Conservation (phyloP, 2,797 vertebrate genomes). For the Hemibagrus guttatus region DNA sequence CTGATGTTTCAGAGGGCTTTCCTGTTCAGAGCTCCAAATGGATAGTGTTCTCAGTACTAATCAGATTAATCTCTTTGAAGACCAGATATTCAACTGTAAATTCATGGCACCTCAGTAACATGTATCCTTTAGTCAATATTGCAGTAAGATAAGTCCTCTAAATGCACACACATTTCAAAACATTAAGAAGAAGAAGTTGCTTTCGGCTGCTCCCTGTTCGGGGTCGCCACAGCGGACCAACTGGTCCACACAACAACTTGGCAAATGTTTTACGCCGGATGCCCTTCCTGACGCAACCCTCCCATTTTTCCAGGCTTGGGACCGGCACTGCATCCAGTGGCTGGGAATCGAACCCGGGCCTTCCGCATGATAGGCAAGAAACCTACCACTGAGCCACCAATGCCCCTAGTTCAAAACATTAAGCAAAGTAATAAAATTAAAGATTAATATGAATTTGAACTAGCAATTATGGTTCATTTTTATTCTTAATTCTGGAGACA, state of each 20-base stretch:
- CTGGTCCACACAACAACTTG: too few relatives aligned
- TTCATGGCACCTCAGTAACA: slow-evolving; percentile 3
- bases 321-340: too few relatives aligned
- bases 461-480: neutral
- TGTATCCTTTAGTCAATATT: slow-evolving; percentile 7
- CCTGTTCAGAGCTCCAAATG: slow-evolving; percentile 60
- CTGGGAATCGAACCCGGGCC: too few relatives aligned
- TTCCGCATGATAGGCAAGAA: too few relatives aligned
- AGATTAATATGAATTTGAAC: neutral
- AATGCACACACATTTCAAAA: neutral
- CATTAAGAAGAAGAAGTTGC: too few relatives aligned
- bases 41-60: slow-evolving; percentile 60
- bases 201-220: too few relatives aligned
- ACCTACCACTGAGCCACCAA: too few relatives aligned
- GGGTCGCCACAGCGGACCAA: too few relatives aligned
- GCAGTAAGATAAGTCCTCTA: neutral
- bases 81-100: neutral
- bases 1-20: slow-evolving; percentile 42
- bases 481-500: neutral
- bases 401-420: neutral
- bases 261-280: too few relatives aligned
- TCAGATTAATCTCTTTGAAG: slow-evolving; percentile 53
- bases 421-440: neutral
- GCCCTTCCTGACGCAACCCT: too few relatives aligned
- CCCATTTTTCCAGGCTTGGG: too few relatives aligned